Conservation (phyloP, 2,113 vertebrate genomes). For the Gadus macrocephalus region DNA sequence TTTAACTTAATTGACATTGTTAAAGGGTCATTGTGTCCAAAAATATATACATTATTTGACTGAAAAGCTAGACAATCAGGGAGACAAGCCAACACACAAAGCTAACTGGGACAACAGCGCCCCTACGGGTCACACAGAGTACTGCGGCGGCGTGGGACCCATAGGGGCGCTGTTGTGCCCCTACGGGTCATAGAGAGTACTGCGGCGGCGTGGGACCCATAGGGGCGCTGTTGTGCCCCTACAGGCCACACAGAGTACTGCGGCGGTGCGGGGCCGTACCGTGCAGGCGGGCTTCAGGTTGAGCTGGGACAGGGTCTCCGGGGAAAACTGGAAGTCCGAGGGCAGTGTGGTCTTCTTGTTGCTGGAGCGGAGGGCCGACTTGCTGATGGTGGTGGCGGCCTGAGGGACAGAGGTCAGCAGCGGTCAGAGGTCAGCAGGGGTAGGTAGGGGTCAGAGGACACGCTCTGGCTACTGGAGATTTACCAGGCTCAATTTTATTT, state of each 20-base stretch:
- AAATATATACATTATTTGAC: too few relatives aligned
- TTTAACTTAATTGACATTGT: too few relatives aligned
- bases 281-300: slow-evolving; percentile 79
- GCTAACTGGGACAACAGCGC: too few relatives aligned
- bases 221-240: too few relatives aligned
- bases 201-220: background rate
- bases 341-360: slow-evolving; percentile 82
- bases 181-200: background rate
- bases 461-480: too few relatives aligned
- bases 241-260: background rate
- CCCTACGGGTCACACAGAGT: background rate
- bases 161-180: too few relatives aligned
- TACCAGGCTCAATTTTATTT: too few relatives aligned
- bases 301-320: slow-evolving; percentile 74
- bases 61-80: too few relatives aligned
- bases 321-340: slow-evolving; percentile 82
- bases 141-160: slow-evolving; percentile 9
- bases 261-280: slow-evolving; percentile 62
- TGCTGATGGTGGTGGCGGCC: slow-evolving; percentile 77
- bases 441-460: too few relatives aligned
- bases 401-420: slow-evolving; percentile 38
- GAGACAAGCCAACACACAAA: too few relatives aligned
- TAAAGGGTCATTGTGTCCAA: too few relatives aligned
- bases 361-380: slow-evolving; percentile 75
- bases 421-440: too few relatives aligned